Evolutionary conservation across 2,888 invertebrate genomes (phyloP).

Genomic region (Iselma pallidipennis): DNA sequence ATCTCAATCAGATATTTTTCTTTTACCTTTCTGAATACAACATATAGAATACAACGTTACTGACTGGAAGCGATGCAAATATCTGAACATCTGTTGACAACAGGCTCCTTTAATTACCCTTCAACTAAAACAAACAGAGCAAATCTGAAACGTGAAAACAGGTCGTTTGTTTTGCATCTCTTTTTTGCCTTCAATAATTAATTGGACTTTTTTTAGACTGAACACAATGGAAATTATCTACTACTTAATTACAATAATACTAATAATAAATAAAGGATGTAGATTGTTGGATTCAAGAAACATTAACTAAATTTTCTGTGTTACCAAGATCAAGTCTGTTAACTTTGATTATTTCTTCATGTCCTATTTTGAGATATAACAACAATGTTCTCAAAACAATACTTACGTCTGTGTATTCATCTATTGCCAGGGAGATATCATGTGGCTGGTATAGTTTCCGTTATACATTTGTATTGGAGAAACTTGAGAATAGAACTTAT

Average conservation of each 20-base stretch:
- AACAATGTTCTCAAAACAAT: no score
- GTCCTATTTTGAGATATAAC: no score
- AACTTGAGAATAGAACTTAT: no score
- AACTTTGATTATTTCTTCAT: no score
- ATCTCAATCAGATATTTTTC: neutral
- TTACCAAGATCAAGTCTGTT: no score
- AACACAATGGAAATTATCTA: neutral
- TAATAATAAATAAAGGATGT: neutral
- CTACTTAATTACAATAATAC: neutral
- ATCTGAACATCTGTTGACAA: constrained; percentile 1
- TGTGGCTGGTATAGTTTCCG: no score
- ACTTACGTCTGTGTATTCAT: no score
- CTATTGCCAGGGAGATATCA: no score
- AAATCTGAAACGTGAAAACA: neutral
- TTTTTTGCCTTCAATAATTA: neutral
- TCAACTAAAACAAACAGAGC: constrained; percentile 1
- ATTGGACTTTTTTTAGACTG: neutral
- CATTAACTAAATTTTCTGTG: no score
- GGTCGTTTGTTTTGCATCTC: neutral
- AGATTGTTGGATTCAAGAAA: no score
- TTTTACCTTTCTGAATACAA: neutral
- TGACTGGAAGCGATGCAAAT: neutral
- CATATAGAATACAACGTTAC: neutral
- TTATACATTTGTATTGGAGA: no score
- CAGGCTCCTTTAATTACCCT: neutral